Conservation (phyloP, 37 sponge, comb jelly and placozoan genomes). For the Beroe ovata region DNA sequence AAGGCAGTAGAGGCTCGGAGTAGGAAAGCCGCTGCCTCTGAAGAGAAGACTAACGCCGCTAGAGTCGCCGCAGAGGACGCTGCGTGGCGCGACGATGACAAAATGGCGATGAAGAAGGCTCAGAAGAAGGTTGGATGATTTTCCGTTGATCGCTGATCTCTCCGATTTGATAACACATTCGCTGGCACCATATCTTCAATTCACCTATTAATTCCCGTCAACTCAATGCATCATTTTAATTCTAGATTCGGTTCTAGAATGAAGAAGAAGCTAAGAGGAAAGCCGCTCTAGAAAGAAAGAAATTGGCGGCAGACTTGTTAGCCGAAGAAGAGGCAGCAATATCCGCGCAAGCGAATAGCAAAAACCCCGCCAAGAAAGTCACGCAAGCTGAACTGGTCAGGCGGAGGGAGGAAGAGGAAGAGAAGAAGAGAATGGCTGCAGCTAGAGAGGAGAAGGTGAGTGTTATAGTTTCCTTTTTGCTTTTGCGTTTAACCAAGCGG, state of each 20-base stretch:
- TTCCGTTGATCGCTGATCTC: too few relatives aligned
- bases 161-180: too few relatives aligned
- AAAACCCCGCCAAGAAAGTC: conserved; percentile 61
- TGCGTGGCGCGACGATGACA: conserved; percentile 92
- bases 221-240: conserved; percentile 28
- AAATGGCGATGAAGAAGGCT: conserved; percentile 77
- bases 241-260: conserved; percentile 71
- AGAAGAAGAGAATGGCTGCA: conserved; percentile 40
- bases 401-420: conserved; percentile 74
- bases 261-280: conserved; percentile 77
- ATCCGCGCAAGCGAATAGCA: conserved; percentile 41
- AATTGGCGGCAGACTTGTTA: conserved; percentile 70
- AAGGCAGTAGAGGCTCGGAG: conserved; percentile 84
- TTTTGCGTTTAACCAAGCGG: too few relatives aligned
- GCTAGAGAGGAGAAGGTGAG: conserved; percentile 17
- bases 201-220: too few relatives aligned
- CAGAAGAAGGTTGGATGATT: conserved; percentile 87
- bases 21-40: conserved; percentile 73
- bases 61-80: conserved; percentile 78
- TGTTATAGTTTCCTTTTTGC: too few relatives aligned
- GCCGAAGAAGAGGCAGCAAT: conserved; percentile 79
- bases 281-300: conserved; percentile 79
- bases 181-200: too few relatives aligned
- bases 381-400: conserved; percentile 74
- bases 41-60: conserved; percentile 71